Base-by-base conservation (phyloP, 2,888 invertebrate species). In the Automeris io region DNA sequence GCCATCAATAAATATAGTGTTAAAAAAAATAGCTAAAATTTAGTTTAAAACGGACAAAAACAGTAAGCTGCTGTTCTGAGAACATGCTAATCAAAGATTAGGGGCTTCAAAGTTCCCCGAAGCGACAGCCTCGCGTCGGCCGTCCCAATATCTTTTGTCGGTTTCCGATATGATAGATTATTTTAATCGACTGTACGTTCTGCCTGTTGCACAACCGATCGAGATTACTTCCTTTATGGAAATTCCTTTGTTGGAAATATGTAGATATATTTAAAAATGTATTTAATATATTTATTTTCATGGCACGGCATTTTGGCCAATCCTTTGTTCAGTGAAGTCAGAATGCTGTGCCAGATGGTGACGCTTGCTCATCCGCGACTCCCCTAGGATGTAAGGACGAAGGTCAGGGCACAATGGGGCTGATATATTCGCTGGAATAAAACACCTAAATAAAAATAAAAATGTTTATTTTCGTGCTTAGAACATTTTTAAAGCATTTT, bases 1-100 rank as follows among this genome's bases (percentile, higher is more conserved):
- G n/a, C n/a, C n/a, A n/a, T n/a, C n/a, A n/a, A n/a, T n/a, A n/a
- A n/a, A n/a, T n/a, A n/a, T n/a, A n/a, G n/a, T n/a, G n/a, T n/a
- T n/a, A 40, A 37, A 29, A 29, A 40, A 21, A 40, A 34, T 35
- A 38, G 37, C 36, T 29, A 40, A 38, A 16, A 29, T n/a, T 16
- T 29, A 29, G 13, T n/a, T 29, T n/a, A 16, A 29, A 29, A 29
- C n/a, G 3, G 29, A 29, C 29, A n/a, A n/a, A 29, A 29, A 16
- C 16, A 13, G 16, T 29, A 29, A 29, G n/a, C 29, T 9, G 29
- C n/a, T 19, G 12, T 36, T 36, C 35, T 9, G 19, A 29, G 35
- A 36, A 36, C 25, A 18, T 18, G 26, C 19, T 21, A 36, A 36
- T 36, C 26, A 19, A 19, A 12, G 19, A 36, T 36, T 36, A 29